Conservation (phyloP, 2,113 vertebrate genomes). For the Picathartes gymnocephalus region DNA sequence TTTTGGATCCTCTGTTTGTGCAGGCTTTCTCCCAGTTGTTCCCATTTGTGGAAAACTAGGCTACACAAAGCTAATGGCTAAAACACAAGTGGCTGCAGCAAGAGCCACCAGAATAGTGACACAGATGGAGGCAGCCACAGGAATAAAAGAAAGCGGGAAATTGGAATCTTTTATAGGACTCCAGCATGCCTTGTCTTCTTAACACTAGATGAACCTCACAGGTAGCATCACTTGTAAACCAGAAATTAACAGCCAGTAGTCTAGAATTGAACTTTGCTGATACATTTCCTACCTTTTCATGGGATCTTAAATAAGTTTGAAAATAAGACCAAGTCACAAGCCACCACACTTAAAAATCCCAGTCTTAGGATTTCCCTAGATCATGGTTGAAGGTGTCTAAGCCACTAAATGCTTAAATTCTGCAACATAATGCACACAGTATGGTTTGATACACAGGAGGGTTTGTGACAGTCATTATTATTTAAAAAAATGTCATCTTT, state of each 20-base stretch:
- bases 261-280: not conserved
- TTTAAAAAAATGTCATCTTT: not conserved
- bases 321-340: not conserved
- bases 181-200: not conserved
- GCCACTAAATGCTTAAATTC: not conserved
- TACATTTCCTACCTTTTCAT: not conserved
- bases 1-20: not conserved
- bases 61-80: not conserved
- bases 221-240: not conserved
- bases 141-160: not conserved
- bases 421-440: fast-evolving
- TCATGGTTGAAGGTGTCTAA: not conserved
- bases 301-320: not conserved
- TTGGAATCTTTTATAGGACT: fast-evolving
- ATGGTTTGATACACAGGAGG: not conserved
- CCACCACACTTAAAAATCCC: not conserved
- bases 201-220: not conserved
- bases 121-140: not conserved
- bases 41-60: not conserved
- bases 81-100: not conserved
- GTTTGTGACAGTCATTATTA: not conserved
- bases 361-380: not conserved
- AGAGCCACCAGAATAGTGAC: not conserved
- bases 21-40: not conserved
- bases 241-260: not conserved